A percentile compares a stretch with the other conserved stretches of the same genome.
Evolutionary conservation across 2,113 vertebrate genomes (phyloP).

Genomic region (Muscicapa adusta): DNA sequence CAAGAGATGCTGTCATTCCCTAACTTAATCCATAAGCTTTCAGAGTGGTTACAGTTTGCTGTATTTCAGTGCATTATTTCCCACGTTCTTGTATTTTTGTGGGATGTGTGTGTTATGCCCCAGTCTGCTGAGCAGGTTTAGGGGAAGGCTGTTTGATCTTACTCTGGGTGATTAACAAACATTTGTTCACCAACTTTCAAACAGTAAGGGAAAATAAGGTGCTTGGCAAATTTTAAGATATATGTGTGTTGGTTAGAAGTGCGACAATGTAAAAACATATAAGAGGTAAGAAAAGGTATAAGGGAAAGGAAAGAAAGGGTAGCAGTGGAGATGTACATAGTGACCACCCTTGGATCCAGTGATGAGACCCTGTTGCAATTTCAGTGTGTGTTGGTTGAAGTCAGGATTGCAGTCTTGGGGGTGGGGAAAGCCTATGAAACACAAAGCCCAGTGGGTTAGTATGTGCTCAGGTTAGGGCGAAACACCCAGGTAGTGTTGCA

Average conservation of each 20-base stretch:
- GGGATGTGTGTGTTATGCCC: not conserved
- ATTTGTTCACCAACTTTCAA: not conserved
- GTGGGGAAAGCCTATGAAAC: not conserved
- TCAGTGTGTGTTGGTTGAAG: not conserved
- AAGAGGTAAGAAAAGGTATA: not conserved
- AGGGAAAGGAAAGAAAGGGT: not conserved
- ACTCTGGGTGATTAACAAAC: not conserved
- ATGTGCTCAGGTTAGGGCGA: not conserved
- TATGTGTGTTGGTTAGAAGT: not conserved
- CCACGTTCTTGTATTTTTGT: not conserved
- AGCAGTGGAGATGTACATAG: not conserved
- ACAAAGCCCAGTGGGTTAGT: not conserved
- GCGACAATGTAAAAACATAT: not conserved
- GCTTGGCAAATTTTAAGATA: not conserved
- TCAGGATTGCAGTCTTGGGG: not conserved
- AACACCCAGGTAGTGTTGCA: not conserved
- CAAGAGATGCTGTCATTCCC: not conserved
- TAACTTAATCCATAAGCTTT: not conserved
- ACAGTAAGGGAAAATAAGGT: not conserved
- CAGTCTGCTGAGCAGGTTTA: rapidly evolving
- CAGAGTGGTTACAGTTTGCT: not conserved
- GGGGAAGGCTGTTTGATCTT: not conserved
- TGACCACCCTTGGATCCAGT: not conserved
- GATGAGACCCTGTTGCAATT: not conserved
- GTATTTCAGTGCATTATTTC: not conserved